Evolutionary conservation across 2,888 invertebrate species (phyloP).

Genomic region (Pseudococcus viburni): DNA sequence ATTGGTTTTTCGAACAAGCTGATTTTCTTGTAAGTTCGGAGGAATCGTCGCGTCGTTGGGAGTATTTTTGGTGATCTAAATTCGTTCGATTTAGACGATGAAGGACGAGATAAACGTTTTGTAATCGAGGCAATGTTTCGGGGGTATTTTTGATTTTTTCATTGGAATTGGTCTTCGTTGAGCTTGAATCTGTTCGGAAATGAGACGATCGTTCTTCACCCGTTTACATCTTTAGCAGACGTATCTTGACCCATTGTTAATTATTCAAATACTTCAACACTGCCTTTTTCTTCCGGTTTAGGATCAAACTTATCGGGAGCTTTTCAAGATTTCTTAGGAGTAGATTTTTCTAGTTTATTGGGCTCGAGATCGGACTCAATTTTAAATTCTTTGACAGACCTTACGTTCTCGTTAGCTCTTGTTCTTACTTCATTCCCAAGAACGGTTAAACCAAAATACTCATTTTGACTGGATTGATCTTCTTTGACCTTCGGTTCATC

Average conservation of each 20-base stretch:
- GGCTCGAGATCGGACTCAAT: neutral
- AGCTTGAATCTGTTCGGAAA: no score
- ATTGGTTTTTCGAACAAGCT: no score
- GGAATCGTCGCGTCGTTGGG: no score
- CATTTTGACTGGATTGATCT: neutral
- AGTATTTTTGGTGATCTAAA: no score
- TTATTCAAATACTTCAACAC: slow-evolving; percentile 72
- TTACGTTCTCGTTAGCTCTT: neutral
- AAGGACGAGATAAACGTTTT: no score
- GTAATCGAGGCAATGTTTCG: no score
- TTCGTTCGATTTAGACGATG: no score
- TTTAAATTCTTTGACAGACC: neutral
- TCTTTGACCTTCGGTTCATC: slow-evolving; percentile 14
- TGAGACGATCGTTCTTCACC: no score
- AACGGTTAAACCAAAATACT: slow-evolving; percentile 54
- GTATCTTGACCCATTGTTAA: slow-evolving; percentile 77
- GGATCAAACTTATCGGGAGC: neutral
- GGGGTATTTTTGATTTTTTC: no score
- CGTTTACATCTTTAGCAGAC: slow-evolving; percentile 65
- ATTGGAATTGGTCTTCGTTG: no score
- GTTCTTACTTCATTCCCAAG: slow-evolving; percentile 44
- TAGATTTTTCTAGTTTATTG: neutral
- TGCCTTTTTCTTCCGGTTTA: slow-evolving; percentile 11
- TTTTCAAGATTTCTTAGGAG: slow-evolving; percentile 32
- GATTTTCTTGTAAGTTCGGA: no score